Evolutionary conservation across 2,797 vertebrate genomes (phyloP), one percentile per base, ranked within the genome.

Genomic region (Sebastes baramenuke): DNA sequence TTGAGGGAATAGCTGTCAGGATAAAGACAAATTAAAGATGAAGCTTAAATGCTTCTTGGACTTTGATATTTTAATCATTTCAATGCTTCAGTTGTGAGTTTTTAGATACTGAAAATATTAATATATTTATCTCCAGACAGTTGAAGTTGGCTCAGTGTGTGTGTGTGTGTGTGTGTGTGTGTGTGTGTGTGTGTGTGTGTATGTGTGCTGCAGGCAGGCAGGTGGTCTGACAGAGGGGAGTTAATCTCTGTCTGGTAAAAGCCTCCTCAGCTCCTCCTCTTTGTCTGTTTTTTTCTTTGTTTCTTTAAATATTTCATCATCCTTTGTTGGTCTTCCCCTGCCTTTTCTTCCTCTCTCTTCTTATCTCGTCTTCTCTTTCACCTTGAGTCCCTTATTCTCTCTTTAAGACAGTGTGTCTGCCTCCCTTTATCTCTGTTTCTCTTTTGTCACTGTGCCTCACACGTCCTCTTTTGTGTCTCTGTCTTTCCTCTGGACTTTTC

Each of bases 191-290:
- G 29, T 30, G 29, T 30, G 30, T 30, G 30, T 30, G 30, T 30
- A 49, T 36, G 65, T 32, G 38, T 30, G 55, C 49, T 61, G n/a
- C 36, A 30, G 68, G 79, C 64, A 55, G 72, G 67, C 87, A 89
- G 89, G 90, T 92, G 90, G 92, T 87, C 84, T 81, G 83, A 87
- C 85, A 86, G 91, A 86, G 86, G 77, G 85, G 82, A 87, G 86
- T 84, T 86, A 88, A 88, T 93, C 88, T 92, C 80, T 71, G 86
- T 92, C 87, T 88, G 91, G 11, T 84, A 72, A 83, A 74, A 87
- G 55, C 79, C 73, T 77, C 83, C 34, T 66, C 77, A 75, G 66
- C 84, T 89, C 86, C 90, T 85, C 89, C 82, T 82, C 78, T 71
- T 76, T 79, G 82, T 89, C 81, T 91, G 80, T 67, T 22, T 69